Percentiles rank a stretch among this genome's conserved stretches.
Evolutionary conservation across 1,140 invertebrate genomes (phyloP).

Genomic region (Ceratina japonica): DNA sequence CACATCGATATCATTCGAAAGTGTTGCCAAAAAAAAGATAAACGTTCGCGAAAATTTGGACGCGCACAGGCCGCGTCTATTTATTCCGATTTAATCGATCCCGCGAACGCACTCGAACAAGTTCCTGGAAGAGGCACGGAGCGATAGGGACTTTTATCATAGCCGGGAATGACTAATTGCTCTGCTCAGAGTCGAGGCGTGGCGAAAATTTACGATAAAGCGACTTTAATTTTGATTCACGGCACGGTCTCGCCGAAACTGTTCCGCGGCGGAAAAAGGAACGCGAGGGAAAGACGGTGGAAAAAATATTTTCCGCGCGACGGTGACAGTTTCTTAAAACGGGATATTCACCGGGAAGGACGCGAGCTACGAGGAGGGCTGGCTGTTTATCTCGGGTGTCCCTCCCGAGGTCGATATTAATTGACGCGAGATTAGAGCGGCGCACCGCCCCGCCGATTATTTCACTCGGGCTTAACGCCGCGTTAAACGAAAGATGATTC

Average conservation of each 20-base stretch:
- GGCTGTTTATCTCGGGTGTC: slow-evolving; percentile 43
- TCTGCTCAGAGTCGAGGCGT: slow-evolving; percentile 62
- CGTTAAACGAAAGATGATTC: slow-evolving; percentile 39
- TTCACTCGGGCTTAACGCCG: slow-evolving; percentile 9
- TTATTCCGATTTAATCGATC: neutral
- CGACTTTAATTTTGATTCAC: slow-evolving; percentile 76
- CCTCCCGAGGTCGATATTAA: slow-evolving; percentile 56
- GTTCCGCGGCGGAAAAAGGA: no score
- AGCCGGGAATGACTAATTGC: slow-evolving; percentile 70
- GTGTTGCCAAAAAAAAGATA: no score
- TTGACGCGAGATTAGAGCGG: slow-evolving; percentile 44
- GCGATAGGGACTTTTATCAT: slow-evolving; percentile 65
- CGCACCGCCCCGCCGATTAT: slow-evolving; percentile 32
- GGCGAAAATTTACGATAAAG: slow-evolving; percentile 68
- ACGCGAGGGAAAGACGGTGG: neutral
- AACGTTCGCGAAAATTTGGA: no score
- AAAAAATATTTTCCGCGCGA: slow-evolving; percentile 29
- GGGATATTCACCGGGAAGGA: neutral
- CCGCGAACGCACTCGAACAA: neutral
- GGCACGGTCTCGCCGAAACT: slow-evolving; percentile 47
- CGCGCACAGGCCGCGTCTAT: no score
- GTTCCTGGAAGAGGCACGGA: no score
- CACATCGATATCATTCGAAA: slow-evolving; percentile 12
- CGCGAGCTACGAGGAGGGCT: neutral
- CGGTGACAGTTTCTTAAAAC: neutral